Evolutionary conservation across 2,888 invertebrate genomes (phyloP).

Genomic region (Lasioglossum leucozonium): DNA sequence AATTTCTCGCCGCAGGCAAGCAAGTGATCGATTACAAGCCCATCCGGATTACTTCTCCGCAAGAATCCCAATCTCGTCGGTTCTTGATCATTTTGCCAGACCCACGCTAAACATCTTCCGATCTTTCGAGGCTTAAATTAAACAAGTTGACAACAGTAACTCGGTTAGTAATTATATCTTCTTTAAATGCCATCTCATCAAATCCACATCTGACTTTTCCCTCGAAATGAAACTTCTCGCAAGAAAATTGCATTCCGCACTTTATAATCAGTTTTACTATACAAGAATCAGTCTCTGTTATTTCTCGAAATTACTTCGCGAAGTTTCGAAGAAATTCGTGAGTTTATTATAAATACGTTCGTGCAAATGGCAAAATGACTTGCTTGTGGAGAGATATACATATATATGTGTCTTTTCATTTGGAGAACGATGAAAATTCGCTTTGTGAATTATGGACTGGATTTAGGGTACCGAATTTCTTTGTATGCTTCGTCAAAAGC

Average conservation of each 20-base stretch:
- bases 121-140: neutral
- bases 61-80: neutral
- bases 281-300: neutral
- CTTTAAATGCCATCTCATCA: too few relatives aligned
- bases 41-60: neutral
- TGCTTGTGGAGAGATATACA: neutral
- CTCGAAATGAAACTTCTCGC: neutral
- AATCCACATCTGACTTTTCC: too few relatives aligned
- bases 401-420: neutral
- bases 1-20: neutral
- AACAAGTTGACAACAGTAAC: too few relatives aligned
- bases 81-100: neutral
- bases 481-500: slow-evolving; percentile 30
- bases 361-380: too few relatives aligned
- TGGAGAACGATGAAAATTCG: neutral
- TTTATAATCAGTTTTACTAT: neutral
- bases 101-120: neutral
- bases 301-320: neutral
- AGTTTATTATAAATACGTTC: neutral
- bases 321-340: neutral
- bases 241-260: neutral
- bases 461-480: neutral
- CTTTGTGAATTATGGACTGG: neutral
- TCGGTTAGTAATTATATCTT: too few relatives aligned
- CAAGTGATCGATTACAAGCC: slow-evolving; percentile 4